Evolutionary conservation across 2,888 invertebrate genomes (phyloP), one percentile per base, ranked within the genome.

Genomic region (Eudasyphora cyanicolor): DNA sequence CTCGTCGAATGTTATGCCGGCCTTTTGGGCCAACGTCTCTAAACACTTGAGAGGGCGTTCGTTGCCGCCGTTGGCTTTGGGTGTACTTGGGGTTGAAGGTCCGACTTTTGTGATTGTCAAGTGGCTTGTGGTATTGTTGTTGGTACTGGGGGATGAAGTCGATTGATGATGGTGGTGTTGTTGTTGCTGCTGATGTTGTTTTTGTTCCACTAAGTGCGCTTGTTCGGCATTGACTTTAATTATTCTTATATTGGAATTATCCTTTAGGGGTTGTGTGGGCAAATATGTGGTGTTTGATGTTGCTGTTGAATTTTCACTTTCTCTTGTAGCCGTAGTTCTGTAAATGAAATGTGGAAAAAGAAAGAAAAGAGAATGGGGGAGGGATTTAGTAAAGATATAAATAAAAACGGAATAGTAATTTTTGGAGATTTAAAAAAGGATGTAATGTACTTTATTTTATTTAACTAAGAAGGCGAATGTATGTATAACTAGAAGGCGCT

Each of bases 1-100:
- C 90, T 95, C 95, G 89, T 95, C 95, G 88, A 95, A 94, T 19
- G 95, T 95, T 14, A 95, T 95, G 1, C 95, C 95, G 71, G 95
- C 95, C 87, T 95, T 95, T 88, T 95, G 95, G 14, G 95, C 95
- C 82, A 95, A 93, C 0, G 95, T 95, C 89, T 95, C 95, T 85
- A 95, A 91, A 88, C 95, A 95, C 94, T 95, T 95, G 73, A 95
- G 89, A 0, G 94, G 94, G 54, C 94, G 88, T 86, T 93, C 93
- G 86, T 86, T 86, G 77, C 89, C 78, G 77, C 51, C 73, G 73
- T 73, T 73, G 14, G 57, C 35, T 57, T 67, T 5, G 1, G 24
- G 51, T 19, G 19, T 77, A 17, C 57, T 77, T 21, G 57, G 21
- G 12, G 54, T 70, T 60, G 76, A n/a, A 17, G 57, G 67, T 38